Evolutionary conservation across 2,888 invertebrate genomes (phyloP).

Genomic region (Acronicta alni): DNA sequence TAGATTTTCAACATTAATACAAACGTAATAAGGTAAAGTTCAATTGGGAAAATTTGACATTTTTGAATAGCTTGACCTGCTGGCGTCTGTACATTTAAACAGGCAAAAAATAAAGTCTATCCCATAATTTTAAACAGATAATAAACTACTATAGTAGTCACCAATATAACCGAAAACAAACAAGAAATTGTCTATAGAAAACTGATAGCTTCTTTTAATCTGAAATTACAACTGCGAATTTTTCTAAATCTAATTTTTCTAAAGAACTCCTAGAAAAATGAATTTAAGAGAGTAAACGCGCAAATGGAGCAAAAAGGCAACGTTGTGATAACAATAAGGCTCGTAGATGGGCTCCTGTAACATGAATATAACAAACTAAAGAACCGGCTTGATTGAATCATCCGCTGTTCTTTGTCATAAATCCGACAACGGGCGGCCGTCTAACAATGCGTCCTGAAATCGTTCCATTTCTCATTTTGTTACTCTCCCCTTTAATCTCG

Average conservation of each 20-base stretch:
- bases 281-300: slow-evolving; percentile 52
- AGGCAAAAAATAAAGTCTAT: too few relatives aligned
- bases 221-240: not conserved
- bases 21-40: too few relatives aligned
- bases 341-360: slow-evolving; percentile 78
- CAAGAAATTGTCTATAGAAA: too few relatives aligned
- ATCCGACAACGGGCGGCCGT: slow-evolving; percentile 86
- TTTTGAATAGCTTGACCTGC: too few relatives aligned
- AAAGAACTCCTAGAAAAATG: slow-evolving; percentile 35
- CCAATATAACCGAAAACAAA: not conserved
- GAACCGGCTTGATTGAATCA: slow-evolving; percentile 88
- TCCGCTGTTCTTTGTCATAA: slow-evolving; percentile 89
- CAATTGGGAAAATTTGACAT: too few relatives aligned
- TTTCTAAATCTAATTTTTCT: too few relatives aligned
- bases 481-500: slow-evolving; percentile 89
- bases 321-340: slow-evolving; percentile 82
- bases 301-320: slow-evolving; percentile 76
- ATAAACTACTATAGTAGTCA: too few relatives aligned
- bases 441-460: slow-evolving; percentile 89
- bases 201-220: not conserved
- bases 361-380: slow-evolving; percentile 89
- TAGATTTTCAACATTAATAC: too few relatives aligned
- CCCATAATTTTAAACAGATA: too few relatives aligned
- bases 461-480: slow-evolving; percentile 89
- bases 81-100: too few relatives aligned